phyloP scores from a whole-genome alignment of 2,888 invertebrate genomes.

The Drosophila sordidula region DNA sequence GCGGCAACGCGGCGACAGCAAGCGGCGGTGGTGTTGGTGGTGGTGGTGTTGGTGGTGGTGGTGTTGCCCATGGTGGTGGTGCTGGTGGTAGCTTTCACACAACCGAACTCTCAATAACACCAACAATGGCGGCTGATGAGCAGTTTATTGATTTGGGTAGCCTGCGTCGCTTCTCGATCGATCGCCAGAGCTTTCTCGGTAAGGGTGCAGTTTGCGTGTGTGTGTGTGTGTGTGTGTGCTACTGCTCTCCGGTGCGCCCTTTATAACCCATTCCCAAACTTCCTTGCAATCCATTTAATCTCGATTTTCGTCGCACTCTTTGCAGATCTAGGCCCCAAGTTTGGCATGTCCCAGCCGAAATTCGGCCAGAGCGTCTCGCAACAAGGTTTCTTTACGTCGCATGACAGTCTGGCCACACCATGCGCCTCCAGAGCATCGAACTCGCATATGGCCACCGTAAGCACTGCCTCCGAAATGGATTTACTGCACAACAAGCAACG shows the following conservation, averaged over 20 bases:
- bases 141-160: conserved; percentile 84
- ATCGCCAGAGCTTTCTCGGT: conserved; percentile 85
- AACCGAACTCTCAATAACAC: conserved; percentile 84
- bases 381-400: conserved; percentile 90
- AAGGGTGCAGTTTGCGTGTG: conserved; percentile 57
- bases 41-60: conserved; percentile 29
- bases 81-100: conserved; percentile 78
- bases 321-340: conserved; percentile 91
- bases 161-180: conserved; percentile 84
- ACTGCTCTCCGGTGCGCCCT: not conserved
- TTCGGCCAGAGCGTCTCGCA: conserved; percentile 86
- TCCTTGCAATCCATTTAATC: not conserved
- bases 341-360: conserved; percentile 89
- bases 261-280: too few relatives aligned
- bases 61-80: conserved; percentile 31
- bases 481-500: conserved; percentile 87
- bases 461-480: conserved; percentile 90
- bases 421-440: conserved; percentile 88
- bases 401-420: conserved; percentile 90
- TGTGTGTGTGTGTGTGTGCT: not conserved
- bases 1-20: conserved; percentile 6
- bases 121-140: conserved; percentile 82
- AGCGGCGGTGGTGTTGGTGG: conserved; percentile 22
- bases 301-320: conserved; percentile 51
- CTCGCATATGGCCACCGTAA: conserved; percentile 86